Base-by-base conservation (phyloP, 1,140 invertebrate species). In the Philopotamus ludificatus region DNA sequence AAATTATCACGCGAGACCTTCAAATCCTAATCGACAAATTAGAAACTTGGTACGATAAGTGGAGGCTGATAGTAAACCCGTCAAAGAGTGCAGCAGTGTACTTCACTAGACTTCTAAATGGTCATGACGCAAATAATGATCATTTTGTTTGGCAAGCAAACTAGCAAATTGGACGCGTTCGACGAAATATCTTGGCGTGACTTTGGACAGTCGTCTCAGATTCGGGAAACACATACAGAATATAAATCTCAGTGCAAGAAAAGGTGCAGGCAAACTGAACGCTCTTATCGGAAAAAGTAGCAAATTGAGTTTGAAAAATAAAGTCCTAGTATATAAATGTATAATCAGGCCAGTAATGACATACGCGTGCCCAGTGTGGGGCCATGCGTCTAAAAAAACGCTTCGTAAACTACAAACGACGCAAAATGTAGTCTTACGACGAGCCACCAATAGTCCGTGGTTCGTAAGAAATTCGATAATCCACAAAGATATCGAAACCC, bases 31-130 rank as follows among this genome's bases (percentile, higher is more conserved):
- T n/a, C n/a, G n/a, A n/a, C n/a, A n/a, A n/a, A n/a, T n/a, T n/a
- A n/a, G n/a, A n/a, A n/a, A n/a, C n/a, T n/a, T n/a, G n/a, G n/a
- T n/a, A n/a, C n/a, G n/a, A n/a, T n/a, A n/a, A n/a, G 59, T 74
- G 73, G 73, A 65, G 62, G 28, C 71, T 74, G 4, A 64, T 63
- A 66, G 47, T 73, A 9, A 75, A 75, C 39, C 21, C 69, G 49
- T 25, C 42, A 4, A 75, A 75, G 69, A 68, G 49, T 22, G 18
- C 20, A 3, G 49, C 49, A 18, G 23, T 51, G 22, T 8, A 21
- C 22, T 51, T 51, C 49, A 15, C 49, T 2, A 3, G n/a, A 3
- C 2, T n/a, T n/a, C 10, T 12, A 51, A 51, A 20, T 2, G 12
- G 3, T 3, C 2, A 3, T 2, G 49, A 3, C 3, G 3, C 49